A percentile compares a stretch with the other conserved stretches of the same genome.
Conservation (phyloP, 2,113 vertebrate genomes). For the Rhabdornis inornatus region DNA sequence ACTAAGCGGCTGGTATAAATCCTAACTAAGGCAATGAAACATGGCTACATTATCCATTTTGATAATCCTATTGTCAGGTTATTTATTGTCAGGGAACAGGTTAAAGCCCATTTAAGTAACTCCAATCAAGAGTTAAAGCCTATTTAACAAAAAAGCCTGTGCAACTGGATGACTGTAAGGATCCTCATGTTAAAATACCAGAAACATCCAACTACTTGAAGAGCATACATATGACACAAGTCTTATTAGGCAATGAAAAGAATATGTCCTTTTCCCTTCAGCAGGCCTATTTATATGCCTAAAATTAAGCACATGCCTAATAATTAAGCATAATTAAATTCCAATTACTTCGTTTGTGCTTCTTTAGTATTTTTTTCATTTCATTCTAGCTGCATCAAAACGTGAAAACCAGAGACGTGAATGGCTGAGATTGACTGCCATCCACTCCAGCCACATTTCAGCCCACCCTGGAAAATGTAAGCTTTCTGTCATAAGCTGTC, state of each 20-base stretch:
- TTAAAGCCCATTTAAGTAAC: background rate
- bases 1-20: background rate
- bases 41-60: background rate
- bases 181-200: background rate
- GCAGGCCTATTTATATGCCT: slow-evolving; percentile 35
- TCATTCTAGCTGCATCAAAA: background rate
- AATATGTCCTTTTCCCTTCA: slow-evolving; percentile 36
- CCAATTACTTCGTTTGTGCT: slow-evolving; percentile 27
- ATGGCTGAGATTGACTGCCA: slow-evolving; percentile 27
- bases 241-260: slow-evolving; percentile 7
- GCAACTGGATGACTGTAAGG: background rate
- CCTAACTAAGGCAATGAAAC: background rate
- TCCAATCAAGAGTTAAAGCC: background rate
- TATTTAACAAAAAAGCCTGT: background rate
- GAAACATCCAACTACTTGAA: background rate
- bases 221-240: background rate
- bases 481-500: slow-evolving; percentile 19
- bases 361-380: background rate
- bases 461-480: slow-evolving; percentile 3
- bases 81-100: background rate
- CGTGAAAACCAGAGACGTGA: background rate
- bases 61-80: background rate
- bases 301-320: slow-evolving; percentile 52
- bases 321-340: slow-evolving; percentile 45
- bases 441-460: slow-evolving; percentile 15